phyloP scores from a whole-genome alignment of 2,888 invertebrate genomes.

The Volucella inflata region DNA sequence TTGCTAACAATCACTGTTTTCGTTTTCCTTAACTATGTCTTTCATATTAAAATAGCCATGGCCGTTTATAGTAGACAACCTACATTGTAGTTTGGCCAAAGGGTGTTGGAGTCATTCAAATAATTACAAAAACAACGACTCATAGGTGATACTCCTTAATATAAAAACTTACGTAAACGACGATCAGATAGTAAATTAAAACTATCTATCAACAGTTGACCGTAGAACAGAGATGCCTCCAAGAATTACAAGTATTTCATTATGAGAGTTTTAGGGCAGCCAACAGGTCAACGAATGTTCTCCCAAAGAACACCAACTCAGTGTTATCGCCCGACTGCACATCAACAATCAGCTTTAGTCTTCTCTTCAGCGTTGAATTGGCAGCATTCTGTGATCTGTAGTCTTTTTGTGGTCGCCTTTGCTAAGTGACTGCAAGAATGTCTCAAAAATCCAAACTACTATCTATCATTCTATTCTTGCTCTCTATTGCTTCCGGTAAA shows the following conservation, averaged over 20 bases:
- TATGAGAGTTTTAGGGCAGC: slow-evolving; percentile 16
- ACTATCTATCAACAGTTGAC: too few relatives aligned
- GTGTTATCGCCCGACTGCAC: slow-evolving; percentile 36
- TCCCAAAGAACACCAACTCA: slow-evolving; percentile 4
- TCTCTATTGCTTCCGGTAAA: slow-evolving; percentile 42
- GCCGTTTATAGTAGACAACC: too few relatives aligned
- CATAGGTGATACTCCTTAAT: too few relatives aligned
- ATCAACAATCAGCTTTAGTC: slow-evolving; percentile 14
- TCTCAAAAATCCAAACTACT: slow-evolving; percentile 12
- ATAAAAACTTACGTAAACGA: too few relatives aligned
- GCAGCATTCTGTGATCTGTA: slow-evolving; percentile 9
- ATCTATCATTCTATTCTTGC: slow-evolving; percentile 3
- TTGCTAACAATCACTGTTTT: too few relatives aligned
- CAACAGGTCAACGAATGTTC: slow-evolving; percentile 29
- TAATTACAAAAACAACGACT: too few relatives aligned
- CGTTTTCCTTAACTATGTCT: too few relatives aligned
- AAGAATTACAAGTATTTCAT: neutral
- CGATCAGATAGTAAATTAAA: too few relatives aligned
- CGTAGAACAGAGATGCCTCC: too few relatives aligned
- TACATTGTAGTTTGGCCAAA: too few relatives aligned
- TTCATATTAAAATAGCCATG: too few relatives aligned
- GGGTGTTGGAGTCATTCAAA: too few relatives aligned
- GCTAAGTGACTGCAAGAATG: slow-evolving; percentile 12
- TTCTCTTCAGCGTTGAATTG: neutral
- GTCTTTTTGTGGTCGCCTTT: neutral